A percentile compares a stretch with the other conserved stretches of the same genome.
Evolutionary conservation across 2,113 vertebrate genomes (phyloP).

Genomic region (Phainopepla nitens): DNA sequence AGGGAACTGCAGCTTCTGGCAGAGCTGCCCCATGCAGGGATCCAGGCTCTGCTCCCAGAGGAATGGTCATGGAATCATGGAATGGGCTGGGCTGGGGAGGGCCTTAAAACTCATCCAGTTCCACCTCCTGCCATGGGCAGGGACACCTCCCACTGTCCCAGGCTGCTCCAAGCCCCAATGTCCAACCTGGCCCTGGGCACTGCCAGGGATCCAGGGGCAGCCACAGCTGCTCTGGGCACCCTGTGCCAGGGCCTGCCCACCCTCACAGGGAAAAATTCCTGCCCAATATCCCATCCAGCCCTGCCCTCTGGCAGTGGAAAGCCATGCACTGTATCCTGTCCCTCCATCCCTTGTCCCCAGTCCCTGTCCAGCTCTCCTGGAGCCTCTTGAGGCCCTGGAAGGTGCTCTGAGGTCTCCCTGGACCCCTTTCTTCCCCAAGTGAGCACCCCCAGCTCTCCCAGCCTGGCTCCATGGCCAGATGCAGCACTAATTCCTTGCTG

Average conservation of each 20-base stretch:
- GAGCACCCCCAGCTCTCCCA: not conserved
- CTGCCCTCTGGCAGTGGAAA: not conserved
- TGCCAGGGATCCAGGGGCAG: not conserved
- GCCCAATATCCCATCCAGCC: not conserved
- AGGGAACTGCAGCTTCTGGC: not conserved
- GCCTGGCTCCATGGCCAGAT: not conserved
- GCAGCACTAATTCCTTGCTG: not conserved
- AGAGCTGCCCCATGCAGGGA: not conserved
- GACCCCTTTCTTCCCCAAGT: rapidly evolving
- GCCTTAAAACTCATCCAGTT: rapidly evolving
- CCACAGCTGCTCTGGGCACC: not conserved
- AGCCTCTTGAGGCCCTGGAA: not conserved
- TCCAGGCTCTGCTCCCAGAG: not conserved
- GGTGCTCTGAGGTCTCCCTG: not conserved
- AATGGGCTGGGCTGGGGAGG: not conserved
- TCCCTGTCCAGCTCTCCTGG: not conserved
- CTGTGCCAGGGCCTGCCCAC: not conserved
- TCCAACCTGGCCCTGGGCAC: not conserved
- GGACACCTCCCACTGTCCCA: rapidly evolving
- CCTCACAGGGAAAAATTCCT: not conserved
- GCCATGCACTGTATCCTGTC: not conserved
- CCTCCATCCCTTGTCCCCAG: not conserved
- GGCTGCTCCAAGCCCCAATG: rapidly evolving
- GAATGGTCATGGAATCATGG: not conserved
- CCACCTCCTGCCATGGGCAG: not conserved